Base-by-base conservation (phyloP, 2,113 vertebrate species). In the Urocitellus parryii region DNA sequence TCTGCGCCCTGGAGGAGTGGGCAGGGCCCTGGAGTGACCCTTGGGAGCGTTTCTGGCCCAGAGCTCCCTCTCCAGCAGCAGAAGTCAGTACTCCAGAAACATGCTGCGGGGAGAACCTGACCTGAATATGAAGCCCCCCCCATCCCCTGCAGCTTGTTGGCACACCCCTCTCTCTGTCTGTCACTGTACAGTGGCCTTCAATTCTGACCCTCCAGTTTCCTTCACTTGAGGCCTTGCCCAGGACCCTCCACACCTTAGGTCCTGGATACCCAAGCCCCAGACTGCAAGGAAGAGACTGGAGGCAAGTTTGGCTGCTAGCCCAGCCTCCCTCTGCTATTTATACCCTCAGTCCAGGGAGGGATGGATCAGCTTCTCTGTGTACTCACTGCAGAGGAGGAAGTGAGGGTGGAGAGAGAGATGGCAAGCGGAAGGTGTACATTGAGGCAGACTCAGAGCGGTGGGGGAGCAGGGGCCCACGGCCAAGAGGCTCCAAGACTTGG, bases 251-350 rank as follows among this genome's bases (percentile, higher is more conserved):
- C 61, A 63, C 17, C 16, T 8, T 73, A 18, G 14, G 53, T 84
- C 90, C 65, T 34, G 17, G 72, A 51, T 85, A 91, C 39, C 70
- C 65, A 86, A 81, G 61, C 37, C 91, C 53, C 8, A 18, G 77
- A 32, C 88, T 91, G 37, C 39, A 79, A 91, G 90, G 80, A 90
- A 95, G 94, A 96, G 91, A 58, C 63, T 88, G 76, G 53, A 74
- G 93, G 86, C 88, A 63, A 68, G 74, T 83, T 32, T 96, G 96
- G 96, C 96, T 91, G 58, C 82, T 24, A 39, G 96, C 97, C 97
- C 86, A 56, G 94, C 79, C 83, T 96, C 82, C 93, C 67, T 91
- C 89, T 93, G 91, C 97, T 98, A 96, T 97, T 97, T 96, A 96
- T 97, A 97, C 83, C n/a, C 73, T 81, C 39, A 34, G 93, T 85